phyloP scores from a whole-genome alignment of 2,888 invertebrate genomes.

The Oscheius sp. region DNA sequence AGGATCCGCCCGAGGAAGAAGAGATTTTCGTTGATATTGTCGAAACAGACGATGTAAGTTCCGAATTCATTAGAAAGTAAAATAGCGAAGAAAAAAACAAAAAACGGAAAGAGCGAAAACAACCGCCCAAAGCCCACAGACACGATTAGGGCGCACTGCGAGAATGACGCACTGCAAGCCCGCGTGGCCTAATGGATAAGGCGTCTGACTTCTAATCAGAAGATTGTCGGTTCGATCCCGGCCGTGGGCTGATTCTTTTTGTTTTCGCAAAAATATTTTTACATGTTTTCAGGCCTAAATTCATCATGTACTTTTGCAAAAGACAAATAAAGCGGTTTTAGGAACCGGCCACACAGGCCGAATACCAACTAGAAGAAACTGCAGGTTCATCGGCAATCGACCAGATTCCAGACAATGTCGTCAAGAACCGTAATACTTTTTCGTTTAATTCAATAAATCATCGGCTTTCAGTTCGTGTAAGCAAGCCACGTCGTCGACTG shows the following conservation, averaged over 20 bases:
- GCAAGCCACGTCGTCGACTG: neutral
- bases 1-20: neutral
- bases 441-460: neutral
- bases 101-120: too few relatives aligned
- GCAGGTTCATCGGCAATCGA: neutral
- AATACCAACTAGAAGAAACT: neutral
- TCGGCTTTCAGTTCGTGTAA: neutral
- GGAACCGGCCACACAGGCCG: too few relatives aligned
- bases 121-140: too few relatives aligned
- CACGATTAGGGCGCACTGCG: too few relatives aligned
- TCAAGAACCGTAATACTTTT: neutral
- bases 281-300: too few relatives aligned
- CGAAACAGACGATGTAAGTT: conserved; percentile 3
- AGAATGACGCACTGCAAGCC: too few relatives aligned
- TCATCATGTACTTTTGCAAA: too few relatives aligned
- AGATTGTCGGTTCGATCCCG: conserved; percentile 68
- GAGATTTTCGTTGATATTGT: conserved; percentile 12
- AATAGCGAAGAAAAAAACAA: neutral
- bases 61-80: neutral
- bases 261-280: too few relatives aligned
- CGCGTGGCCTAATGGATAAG: conserved; percentile 70
- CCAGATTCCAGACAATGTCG: neutral
- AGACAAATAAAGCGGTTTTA: too few relatives aligned
- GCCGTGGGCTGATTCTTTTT: conserved; percentile 28
- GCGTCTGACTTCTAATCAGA: conserved; percentile 72